phyloP scores from a whole-genome alignment of 2,888 invertebrate genomes.

The Beris chalybata region DNA sequence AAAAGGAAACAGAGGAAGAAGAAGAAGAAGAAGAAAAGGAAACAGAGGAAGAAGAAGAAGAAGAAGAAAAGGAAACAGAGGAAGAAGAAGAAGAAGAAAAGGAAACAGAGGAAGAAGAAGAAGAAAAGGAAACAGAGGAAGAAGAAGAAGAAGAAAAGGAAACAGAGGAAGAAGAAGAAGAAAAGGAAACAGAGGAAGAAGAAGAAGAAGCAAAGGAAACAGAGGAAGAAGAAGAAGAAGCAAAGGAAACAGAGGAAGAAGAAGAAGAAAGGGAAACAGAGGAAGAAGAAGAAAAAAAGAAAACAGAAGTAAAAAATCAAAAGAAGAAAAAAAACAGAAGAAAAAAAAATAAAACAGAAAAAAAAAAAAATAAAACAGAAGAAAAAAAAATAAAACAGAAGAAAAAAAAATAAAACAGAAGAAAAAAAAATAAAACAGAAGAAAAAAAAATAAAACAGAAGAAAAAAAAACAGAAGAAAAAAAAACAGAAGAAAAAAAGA shows the following conservation, averaged over 20 bases:
- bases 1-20: too few relatives aligned
- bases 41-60: background rate
- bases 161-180: background rate
- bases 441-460: too few relatives aligned
- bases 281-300: background rate
- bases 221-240: constrained; percentile 31
- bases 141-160: background rate
- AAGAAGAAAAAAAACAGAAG: too few relatives aligned
- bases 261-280: background rate
- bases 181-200: too few relatives aligned
- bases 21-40: background rate
- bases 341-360: too few relatives aligned
- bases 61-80: too few relatives aligned
- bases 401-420: too few relatives aligned
- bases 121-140: too few relatives aligned
- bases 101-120: background rate
- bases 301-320: too few relatives aligned
- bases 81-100: background rate
- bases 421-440: background rate
- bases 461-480: too few relatives aligned
- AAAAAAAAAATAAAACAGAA: background rate
- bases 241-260: background rate
- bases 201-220: background rate
- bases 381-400: too few relatives aligned
- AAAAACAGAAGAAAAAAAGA: background rate